phyloP scores from a whole-genome alignment of 2,888 invertebrate genomes.

The Zelleria hepariella region DNA sequence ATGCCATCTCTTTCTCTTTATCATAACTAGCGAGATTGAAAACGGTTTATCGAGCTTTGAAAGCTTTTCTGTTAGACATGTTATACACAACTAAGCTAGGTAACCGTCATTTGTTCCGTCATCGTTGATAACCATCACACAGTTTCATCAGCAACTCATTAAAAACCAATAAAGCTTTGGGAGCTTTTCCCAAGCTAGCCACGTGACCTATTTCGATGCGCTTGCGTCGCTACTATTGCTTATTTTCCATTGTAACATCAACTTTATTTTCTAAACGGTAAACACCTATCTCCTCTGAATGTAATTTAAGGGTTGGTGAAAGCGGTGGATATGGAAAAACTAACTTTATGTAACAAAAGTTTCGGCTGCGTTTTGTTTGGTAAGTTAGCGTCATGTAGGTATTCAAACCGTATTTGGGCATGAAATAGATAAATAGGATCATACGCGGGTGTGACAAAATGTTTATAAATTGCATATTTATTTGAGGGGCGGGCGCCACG shows the following conservation, averaged over 20 bases:
- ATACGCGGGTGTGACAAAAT: constrained; percentile 39
- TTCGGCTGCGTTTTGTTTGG: background rate
- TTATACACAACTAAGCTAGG: too few relatives aligned
- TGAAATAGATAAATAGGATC: constrained; percentile 57
- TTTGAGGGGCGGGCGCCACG: constrained; percentile 21
- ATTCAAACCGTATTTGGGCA: constrained; percentile 26
- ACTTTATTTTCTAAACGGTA: background rate
- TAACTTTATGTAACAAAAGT: background rate
- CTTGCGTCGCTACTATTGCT: background rate
- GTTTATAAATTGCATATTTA: constrained; percentile 23
- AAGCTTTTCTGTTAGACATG: too few relatives aligned
- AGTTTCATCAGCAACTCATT: background rate
- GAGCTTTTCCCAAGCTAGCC: background rate
- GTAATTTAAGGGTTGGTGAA: background rate
- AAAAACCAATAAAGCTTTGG: background rate
- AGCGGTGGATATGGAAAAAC: background rate
- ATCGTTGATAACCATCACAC: background rate
- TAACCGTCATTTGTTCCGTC: too few relatives aligned
- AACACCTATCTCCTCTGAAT: background rate
- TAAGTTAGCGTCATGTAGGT: background rate
- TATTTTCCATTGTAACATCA: background rate
- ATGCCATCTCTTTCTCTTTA: too few relatives aligned
- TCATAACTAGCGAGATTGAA: too few relatives aligned
- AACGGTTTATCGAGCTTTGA: too few relatives aligned
- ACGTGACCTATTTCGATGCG: background rate